Percentiles rank a stretch among this genome's conserved stretches.
phyloP scores from a whole-genome alignment of 2,113 vertebrate genomes.

The Leptosomus discolor region DNA sequence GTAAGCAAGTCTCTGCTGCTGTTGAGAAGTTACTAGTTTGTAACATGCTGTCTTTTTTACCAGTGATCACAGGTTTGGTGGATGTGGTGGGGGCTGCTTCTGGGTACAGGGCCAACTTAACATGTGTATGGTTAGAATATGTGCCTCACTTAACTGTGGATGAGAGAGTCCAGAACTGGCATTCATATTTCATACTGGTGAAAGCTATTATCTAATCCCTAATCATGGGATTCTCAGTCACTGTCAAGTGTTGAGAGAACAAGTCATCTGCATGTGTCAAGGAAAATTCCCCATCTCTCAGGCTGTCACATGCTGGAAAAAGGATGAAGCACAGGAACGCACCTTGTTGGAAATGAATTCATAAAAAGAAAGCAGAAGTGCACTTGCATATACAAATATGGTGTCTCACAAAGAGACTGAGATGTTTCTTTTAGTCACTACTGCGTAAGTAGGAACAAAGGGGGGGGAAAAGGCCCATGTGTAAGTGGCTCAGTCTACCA shows the following conservation, averaged over 20 bases:
- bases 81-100: neutral
- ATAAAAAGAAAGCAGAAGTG: neutral
- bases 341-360: neutral
- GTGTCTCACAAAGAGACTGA: neutral
- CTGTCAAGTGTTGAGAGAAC: neutral
- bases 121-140: neutral
- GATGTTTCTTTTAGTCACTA: neutral
- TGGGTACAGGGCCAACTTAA: neutral
- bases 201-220: neutral
- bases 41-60: neutral
- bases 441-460: neutral
- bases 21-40: neutral
- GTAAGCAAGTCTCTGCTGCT: neutral
- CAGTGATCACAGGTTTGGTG: neutral
- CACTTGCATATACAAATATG: neutral
- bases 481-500: neutral
- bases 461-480: neutral
- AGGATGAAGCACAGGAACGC: neutral
- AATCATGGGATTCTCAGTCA: neutral
- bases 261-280: neutral
- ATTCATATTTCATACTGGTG: neutral
- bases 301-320: neutral
- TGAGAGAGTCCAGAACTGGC: neutral
- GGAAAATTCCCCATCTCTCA: neutral
- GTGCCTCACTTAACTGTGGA: neutral